Evolutionary conservation across 2,888 invertebrate genomes (phyloP), one percentile per base, ranked within the genome.

Genomic region (Pheosia gnoma): DNA sequence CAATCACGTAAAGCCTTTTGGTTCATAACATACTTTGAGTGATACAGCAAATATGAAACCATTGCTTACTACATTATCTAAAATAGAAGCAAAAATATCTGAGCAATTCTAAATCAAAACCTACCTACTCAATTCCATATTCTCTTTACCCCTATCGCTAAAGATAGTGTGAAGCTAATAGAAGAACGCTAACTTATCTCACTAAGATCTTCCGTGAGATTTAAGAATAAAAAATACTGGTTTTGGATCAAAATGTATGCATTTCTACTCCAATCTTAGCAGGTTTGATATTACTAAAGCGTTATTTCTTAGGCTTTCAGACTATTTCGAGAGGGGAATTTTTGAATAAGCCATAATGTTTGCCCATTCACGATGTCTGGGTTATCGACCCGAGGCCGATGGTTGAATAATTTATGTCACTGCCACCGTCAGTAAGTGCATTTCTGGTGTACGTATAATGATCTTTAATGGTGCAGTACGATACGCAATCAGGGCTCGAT

Each of bases 391-490:
- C 74, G 72, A 62, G 71, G 65, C 66, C 68, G 71, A 68, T 70
- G 77, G 72, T 78, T 87, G 87, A 89, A 89, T 89, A 81, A 87
- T 87, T 84, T 85, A 88, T 87, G 75, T 78, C 79, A 80, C 81
- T 74, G 68, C 65, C 69, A 72, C 70, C 63, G 70, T 66, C 62
- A 74, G 73, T 72, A 56, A 75, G 65, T 78, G 77, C 73, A 73
- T 74, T 72, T 75, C 66, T 76, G 70, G 59, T 72, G 61, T 68
- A 65, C 64, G 49, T 62, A 60, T 60, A 62, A 62, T 67, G 65
- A 66, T 62, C 60, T 66, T 66, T 72, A 67, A 63, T 70, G 41
- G 47, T 57, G 10, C 13, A 13, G 53, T 61, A 45, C 58, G 57
- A 57, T 65, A 56, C 61, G 55, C 58, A 55, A 61, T 59, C 52